Percentiles rank a stretch among this genome's conserved stretches.
phyloP scores from a whole-genome alignment of 2,113 vertebrate genomes.

The Sorex fumeus region DNA sequence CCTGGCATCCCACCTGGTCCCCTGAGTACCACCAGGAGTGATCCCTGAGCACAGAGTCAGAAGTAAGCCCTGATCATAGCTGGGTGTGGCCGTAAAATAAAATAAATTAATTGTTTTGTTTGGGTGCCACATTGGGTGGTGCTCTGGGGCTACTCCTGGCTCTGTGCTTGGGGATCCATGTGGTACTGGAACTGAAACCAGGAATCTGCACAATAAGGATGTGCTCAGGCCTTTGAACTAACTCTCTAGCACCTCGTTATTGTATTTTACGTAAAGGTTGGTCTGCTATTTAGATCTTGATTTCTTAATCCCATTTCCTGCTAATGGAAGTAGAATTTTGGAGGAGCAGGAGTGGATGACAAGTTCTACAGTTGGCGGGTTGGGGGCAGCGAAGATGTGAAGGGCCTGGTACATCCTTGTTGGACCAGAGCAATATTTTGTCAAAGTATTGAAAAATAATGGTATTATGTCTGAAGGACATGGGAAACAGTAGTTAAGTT shows the following conservation, averaged over 20 bases:
- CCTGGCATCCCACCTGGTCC: too few relatives aligned
- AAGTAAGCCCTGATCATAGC: too few relatives aligned
- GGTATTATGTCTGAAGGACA: background rate
- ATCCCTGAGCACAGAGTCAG: too few relatives aligned
- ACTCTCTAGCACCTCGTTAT: too few relatives aligned
- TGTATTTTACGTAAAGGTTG: slow-evolving; percentile 2
- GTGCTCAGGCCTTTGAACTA: too few relatives aligned
- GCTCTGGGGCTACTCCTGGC: too few relatives aligned
- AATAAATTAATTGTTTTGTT: background rate
- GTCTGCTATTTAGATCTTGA: slow-evolving; percentile 31
- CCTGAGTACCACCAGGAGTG: too few relatives aligned
- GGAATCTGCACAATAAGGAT: too few relatives aligned
- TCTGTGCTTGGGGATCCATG: too few relatives aligned
- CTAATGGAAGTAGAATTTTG: slow-evolving; percentile 39
- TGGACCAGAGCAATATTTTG: slow-evolving; percentile 14
- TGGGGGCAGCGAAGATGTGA: background rate
- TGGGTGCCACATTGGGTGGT: too few relatives aligned
- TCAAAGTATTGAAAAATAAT: slow-evolving; percentile 3
- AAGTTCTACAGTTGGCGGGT: background rate
- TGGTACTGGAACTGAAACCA: too few relatives aligned
- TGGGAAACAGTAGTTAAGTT: background rate
- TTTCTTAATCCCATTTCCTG: slow-evolving; percentile 30
- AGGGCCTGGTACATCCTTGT: background rate
- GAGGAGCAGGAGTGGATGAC: background rate
- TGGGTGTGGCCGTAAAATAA: too few relatives aligned